phyloP scores from a whole-genome alignment of 2,797 vertebrate genomes.

The Manis pentadactyla region DNA sequence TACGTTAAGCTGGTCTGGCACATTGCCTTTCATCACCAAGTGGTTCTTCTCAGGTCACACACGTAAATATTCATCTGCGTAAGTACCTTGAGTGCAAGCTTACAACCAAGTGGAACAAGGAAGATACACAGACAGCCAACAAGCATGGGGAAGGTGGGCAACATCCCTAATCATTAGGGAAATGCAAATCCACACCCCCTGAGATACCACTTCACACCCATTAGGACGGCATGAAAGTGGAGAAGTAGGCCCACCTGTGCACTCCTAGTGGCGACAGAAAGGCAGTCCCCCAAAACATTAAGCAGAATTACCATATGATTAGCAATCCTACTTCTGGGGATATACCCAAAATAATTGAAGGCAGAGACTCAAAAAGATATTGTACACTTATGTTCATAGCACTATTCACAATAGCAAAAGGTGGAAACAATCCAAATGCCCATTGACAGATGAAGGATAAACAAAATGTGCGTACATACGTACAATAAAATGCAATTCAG shows the following conservation, averaged over 20 bases:
- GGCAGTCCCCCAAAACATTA: not conserved
- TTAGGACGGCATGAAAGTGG: not conserved
- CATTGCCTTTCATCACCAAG: not conserved
- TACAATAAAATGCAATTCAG: too few relatives aligned
- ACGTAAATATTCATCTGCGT: rapidly evolving
- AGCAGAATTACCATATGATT: not conserved
- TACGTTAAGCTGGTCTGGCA: not conserved
- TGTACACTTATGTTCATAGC: not conserved
- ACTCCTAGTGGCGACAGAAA: not conserved
- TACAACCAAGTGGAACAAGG: not conserved
- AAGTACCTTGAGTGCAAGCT: not conserved
- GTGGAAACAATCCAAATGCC: not conserved
- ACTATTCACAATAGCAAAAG: not conserved
- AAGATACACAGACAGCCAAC: not conserved
- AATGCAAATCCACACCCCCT: not conserved
- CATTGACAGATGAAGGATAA: not conserved
- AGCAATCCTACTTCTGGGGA: not conserved
- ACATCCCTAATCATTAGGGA: not conserved
- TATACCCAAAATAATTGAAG: not conserved
- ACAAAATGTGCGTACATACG: not conserved
- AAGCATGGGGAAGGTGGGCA: not conserved
- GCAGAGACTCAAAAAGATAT: not conserved
- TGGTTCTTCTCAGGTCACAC: not conserved
- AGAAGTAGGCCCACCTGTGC: not conserved
- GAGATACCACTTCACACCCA: not conserved